Base-by-base conservation (phyloP, 2,888 invertebrate species). In the Mythimna vitellina region DNA sequence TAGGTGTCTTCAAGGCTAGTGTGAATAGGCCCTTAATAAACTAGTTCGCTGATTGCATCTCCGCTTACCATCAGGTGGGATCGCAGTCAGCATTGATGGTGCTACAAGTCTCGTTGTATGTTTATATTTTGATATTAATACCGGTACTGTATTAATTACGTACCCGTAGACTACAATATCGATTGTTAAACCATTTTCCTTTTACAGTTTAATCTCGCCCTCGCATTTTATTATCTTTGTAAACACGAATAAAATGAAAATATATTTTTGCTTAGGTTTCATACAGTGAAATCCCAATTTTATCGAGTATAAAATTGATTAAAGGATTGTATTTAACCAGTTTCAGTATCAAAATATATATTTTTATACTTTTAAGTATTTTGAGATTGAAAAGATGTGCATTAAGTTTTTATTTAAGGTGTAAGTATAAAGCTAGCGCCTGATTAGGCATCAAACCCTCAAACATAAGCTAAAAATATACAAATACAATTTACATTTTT, bases 161-260 rank as follows among this genome's bases (percentile, higher is more conserved):
- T 46, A 29, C 56, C 46, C 46, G 35, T 6, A 53, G 65, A 70
- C 38, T 65, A 56, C 32, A 5, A 53, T 58, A 65, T 66, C n/a
- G 58, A 77, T 58, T 76, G 65, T n/a, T 54, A 42, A 63, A 63
- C 53, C 22, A 38, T 65, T 77, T 62, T 65, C 38, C 60, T 49
- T 74, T 78, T 53, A 57, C 74, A 38, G 49, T 74, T 51, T 78
- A 68, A 73, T 70, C 65, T 68, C 64, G 69, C 64, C 46, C 46
- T n/a, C 29, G 54, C 61, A 38, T 32, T 58, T 73, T 71, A 66
- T 65, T 73, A 68, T 66, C 53, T 71, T 65, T 63, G 46, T 53
- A 62, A 65, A 57, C 77, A 65, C 49, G 22, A 70, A 70, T 76
- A 61, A 71, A 77, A 77, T 65, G 42, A 71, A 71, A 65, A 57